phyloP scores from a whole-genome alignment of 2,113 vertebrate species.

The Tragelaphus imberbis region DNA sequence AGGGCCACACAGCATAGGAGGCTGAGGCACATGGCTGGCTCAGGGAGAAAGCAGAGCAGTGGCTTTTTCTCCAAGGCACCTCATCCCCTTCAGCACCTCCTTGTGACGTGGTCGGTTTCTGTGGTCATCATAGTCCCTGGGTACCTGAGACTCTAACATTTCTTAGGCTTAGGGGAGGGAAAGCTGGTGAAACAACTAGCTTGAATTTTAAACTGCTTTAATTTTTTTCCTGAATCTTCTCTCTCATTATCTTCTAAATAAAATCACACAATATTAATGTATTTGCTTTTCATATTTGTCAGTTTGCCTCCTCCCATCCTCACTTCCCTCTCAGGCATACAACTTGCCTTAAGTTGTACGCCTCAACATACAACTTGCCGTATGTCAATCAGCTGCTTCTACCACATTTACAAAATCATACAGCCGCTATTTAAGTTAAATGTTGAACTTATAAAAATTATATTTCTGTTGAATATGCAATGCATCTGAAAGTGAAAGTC shows the following conservation, averaged over 20 bases:
- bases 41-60: neutral
- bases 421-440: neutral
- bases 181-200: neutral
- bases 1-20: neutral
- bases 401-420: neutral
- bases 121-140: neutral
- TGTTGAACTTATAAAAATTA: neutral
- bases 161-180: neutral
- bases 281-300: neutral
- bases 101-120: neutral
- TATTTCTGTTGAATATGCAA: neutral
- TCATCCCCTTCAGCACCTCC: neutral
- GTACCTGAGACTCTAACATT: fast-evolving
- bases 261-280: neutral
- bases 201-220: neutral
- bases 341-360: no score
- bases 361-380: no score
- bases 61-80: neutral
- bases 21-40: neutral
- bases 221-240: neutral
- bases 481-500: neutral
- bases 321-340: neutral
- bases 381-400: neutral
- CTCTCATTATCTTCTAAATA: neutral
- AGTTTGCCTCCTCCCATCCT: neutral